These are phyloP conservation scores for Brachypalpus laphriformis DNA, from an alignment of 2,888 invertebrate species.

Conservation along the genomic window DNA sequence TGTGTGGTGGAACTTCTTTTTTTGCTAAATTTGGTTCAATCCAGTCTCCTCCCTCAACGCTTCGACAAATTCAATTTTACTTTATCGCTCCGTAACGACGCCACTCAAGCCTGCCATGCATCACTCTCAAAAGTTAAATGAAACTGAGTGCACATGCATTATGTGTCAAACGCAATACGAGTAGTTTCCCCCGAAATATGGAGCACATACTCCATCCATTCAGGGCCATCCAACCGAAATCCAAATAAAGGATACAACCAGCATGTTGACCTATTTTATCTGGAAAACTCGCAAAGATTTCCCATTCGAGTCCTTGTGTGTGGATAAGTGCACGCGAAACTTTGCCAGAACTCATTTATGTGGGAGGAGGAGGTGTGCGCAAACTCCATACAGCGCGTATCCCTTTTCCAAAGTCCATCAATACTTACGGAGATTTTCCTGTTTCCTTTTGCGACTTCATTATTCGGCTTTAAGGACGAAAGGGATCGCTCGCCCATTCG, in stretches of 20 bases:
- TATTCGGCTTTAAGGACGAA: background rate
- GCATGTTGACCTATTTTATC: constrained; percentile 45
- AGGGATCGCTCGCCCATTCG: too few species aligned
- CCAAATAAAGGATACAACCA: constrained; percentile 23
- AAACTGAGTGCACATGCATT: constrained; percentile 53
- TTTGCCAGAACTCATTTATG: background rate
- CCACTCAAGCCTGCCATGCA: constrained; percentile 46
- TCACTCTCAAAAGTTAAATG: constrained; percentile 42
- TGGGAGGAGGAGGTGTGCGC: constrained; percentile 17
- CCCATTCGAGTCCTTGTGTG: background rate
- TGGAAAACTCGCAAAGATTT: constrained; percentile 15
- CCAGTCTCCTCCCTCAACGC: background rate
- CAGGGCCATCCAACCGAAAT: background rate
- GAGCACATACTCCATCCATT: background rate
- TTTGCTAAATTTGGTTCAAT: background rate
- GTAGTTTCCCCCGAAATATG: background rate
- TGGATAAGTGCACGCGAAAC: constrained; percentile 27
- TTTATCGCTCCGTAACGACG: constrained; percentile 31
- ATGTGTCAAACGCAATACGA: constrained; percentile 15
- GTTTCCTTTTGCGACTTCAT: constrained; percentile 22
- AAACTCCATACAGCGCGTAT: constrained; percentile 19
- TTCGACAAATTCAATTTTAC: constrained; percentile 20
- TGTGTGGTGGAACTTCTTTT: background rate
- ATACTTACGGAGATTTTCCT: background rate
- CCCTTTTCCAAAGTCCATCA: background rate